Evolutionary conservation across 2,888 invertebrate genomes (phyloP).

Genomic region (Calameuta pallipes): DNA sequence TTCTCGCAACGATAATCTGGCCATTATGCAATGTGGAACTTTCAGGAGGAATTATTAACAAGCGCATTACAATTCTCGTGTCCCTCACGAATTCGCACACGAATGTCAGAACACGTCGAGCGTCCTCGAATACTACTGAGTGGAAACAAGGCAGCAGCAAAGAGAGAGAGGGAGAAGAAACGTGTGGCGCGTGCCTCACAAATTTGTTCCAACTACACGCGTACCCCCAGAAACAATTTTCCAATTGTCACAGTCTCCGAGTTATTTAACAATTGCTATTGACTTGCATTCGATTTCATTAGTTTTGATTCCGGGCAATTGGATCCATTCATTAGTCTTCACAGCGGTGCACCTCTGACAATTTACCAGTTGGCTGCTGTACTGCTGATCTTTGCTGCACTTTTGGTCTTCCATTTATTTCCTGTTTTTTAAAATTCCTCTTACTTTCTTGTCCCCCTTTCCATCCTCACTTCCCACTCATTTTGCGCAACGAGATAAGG

Average conservation of each 20-base stretch:
- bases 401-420: background rate
- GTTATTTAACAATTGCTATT: background rate
- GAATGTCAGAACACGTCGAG: background rate
- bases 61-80: background rate
- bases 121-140: background rate
- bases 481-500: background rate
- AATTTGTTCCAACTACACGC: constrained; percentile 15
- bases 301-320: background rate
- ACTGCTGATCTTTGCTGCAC: background rate
- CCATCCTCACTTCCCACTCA: background rate
- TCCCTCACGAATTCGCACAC: background rate
- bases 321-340: background rate
- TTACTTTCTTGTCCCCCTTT: background rate
- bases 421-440: too few relatives aligned
- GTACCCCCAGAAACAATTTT: constrained; percentile 23
- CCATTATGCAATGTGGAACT: background rate
- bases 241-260: constrained; percentile 8
- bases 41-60: background rate
- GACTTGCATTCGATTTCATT: background rate
- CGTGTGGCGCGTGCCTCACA: constrained; percentile 3
- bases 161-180: background rate
- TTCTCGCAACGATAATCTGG: background rate
- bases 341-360: background rate
- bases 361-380: background rate
- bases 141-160: background rate